phyloP scores from a whole-genome alignment of 2,888 invertebrate genomes.

The Orthosia cruda region DNA sequence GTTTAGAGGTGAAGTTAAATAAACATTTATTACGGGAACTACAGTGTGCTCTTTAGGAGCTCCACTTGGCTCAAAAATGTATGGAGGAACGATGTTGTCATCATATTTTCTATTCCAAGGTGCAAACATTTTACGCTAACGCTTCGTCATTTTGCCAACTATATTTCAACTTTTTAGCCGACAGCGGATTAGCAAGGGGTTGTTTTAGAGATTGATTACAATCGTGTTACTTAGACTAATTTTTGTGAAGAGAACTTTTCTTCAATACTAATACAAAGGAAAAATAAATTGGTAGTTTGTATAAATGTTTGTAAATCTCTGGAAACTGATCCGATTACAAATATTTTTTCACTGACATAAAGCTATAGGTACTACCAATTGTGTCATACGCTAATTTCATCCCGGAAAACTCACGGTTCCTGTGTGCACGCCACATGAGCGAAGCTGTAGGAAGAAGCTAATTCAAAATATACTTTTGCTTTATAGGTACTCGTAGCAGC shows the following conservation, averaged over 20 bases:
- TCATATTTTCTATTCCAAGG: background rate
- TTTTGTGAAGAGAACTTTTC: background rate
- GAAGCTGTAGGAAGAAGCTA: background rate
- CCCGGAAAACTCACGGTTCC: no score
- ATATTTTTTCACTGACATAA: no score
- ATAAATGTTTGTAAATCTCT: no score
- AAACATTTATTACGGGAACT: slow-evolving; percentile 27
- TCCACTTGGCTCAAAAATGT: slow-evolving; percentile 21
- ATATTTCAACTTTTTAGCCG: background rate
- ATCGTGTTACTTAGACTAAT: background rate
- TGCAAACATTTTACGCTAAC: background rate
- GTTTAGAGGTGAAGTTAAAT: slow-evolving; percentile 6
- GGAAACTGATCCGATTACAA: no score
- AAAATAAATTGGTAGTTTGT: no score
- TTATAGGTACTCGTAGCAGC: background rate
- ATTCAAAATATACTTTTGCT: no score
- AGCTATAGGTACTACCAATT: background rate
- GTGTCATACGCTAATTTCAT: background rate
- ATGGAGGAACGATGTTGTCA: background rate
- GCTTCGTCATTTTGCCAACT: background rate
- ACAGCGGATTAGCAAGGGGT: background rate
- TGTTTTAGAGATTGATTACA: background rate
- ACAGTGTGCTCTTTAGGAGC: background rate
- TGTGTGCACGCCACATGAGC: background rate
- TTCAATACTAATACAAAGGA: no score